Evolutionary conservation across 2,113 vertebrate species (phyloP), one percentile per base, ranked within the genome.

Genomic region (Ammodramus savannarum): DNA sequence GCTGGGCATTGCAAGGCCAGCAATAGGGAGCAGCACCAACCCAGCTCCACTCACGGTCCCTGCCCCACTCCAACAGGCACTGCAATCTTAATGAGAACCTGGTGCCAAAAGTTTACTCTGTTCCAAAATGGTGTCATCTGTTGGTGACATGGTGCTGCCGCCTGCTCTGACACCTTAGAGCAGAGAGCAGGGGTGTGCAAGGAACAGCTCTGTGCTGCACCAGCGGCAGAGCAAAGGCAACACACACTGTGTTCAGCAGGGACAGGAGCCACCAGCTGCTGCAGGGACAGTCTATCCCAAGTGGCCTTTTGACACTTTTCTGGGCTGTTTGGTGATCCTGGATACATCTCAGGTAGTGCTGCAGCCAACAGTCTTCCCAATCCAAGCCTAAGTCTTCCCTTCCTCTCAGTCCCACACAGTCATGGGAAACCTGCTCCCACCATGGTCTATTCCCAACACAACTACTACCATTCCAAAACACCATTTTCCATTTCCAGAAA

Each of bases 41-140:
- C 43, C 65, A 52, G 17, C 29, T n/a, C 27, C 63, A 43, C 1
- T 3, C 31, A 29, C 1, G 0, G 16, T 11, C n/a, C 32, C 29
- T 29, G 36, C 11, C 52, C 20, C 3, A 1, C 31, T 43, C 39
- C 17, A 27, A 6, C 2, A 2, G 11, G 10, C 1, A 1, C 11
- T 39, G 14, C 49, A 55, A 11, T 16, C 43, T 36, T 39, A 49
- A 82, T 16, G 32, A 74, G 13, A 34, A 2, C n/a, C 49, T 1
- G 0, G n/a, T n/a, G 66, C 36, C 39, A 54, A 18, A 63, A 49
- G 29, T n/a, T 54, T 25, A 39, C 44, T 55, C 21, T 5, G 11
- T 43, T 43, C 41, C 41, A 43, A 43, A 43, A 43, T 17, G 16
- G 41, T 31, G 27, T 36, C n/a, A 49, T 12, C 18, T 44, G 6